Evolutionary conservation across 2,113 vertebrate genomes (phyloP).

Genomic region (Bolborhynchus lineola): DNA sequence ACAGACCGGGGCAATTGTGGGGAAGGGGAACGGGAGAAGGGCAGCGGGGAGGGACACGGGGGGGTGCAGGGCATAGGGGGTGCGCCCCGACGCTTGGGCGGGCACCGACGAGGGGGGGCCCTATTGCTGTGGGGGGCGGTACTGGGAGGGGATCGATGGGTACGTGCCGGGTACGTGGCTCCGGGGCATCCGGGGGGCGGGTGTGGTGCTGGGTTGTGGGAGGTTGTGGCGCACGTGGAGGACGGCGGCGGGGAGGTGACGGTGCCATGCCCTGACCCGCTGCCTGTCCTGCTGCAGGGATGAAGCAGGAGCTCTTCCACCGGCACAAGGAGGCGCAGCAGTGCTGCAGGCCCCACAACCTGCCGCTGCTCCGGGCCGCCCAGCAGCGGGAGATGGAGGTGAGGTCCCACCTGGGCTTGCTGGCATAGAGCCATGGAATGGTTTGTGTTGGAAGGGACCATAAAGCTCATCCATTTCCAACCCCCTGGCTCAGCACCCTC

Average conservation of each 20-base stretch:
- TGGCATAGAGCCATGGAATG: background rate
- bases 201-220: background rate
- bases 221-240: too few relatives aligned
- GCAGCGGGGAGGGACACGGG: too few relatives aligned
- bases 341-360: constrained; percentile 88
- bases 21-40: too few relatives aligned
- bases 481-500: background rate
- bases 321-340: constrained; percentile 91
- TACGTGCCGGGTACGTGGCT: background rate
- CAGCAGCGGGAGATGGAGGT: constrained; percentile 90
- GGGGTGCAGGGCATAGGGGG: too few relatives aligned
- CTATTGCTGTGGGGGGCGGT: too few relatives aligned
- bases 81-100: too few relatives aligned
- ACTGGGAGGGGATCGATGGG: too few relatives aligned
- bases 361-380: constrained; percentile 82
- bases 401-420: background rate
- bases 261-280: background rate
- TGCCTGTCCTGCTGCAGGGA: constrained; percentile 64
- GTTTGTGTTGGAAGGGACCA: background rate
- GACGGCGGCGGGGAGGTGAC: too few relatives aligned
- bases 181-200: too few relatives aligned
- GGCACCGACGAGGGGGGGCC: too few relatives aligned
- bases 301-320: constrained; percentile 87
- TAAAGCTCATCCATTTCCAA: background rate
- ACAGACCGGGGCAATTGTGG: too few relatives aligned